phyloP scores from a whole-genome alignment of 2,797 vertebrate genomes.

The Scomberomorus guttatus region DNA sequence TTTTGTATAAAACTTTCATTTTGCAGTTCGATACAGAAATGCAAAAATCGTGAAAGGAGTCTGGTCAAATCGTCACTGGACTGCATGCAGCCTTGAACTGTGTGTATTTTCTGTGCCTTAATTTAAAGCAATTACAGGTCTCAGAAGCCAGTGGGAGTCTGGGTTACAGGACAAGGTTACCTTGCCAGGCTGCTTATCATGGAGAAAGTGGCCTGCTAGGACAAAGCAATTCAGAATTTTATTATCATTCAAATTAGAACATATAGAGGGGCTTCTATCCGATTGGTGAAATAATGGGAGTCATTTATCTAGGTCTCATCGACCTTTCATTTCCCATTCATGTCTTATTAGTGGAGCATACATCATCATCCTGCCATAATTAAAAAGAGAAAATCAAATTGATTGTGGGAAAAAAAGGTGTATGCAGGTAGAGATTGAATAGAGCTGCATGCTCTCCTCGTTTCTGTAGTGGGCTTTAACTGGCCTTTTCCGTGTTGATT shows the following conservation, averaged over 20 bases:
- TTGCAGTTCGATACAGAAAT: slow-evolving; percentile 10
- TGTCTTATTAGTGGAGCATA: slow-evolving; percentile 89
- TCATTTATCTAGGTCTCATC: slow-evolving; percentile 89
- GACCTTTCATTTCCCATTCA: slow-evolving; percentile 91
- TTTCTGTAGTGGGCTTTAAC: slow-evolving; percentile 53
- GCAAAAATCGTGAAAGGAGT: slow-evolving; percentile 33
- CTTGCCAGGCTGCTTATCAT: slow-evolving; percentile 88
- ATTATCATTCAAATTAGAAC: slow-evolving; percentile 94
- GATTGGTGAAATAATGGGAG: slow-evolving; percentile 90
- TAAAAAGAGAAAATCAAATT: slow-evolving; percentile 88
- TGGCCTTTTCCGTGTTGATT: slow-evolving; percentile 67
- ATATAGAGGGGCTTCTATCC: slow-evolving; percentile 89
- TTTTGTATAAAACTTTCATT: slow-evolving; percentile 18
- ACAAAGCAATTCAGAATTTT: slow-evolving; percentile 91
- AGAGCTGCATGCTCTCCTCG: slow-evolving; percentile 40
- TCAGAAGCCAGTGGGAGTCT: slow-evolving; percentile 72
- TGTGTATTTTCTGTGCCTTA: slow-evolving; percentile 74
- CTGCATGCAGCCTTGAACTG: slow-evolving; percentile 43
- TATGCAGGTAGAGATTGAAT: slow-evolving; percentile 66
- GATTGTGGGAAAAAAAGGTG: slow-evolving; percentile 76
- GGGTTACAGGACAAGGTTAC: slow-evolving; percentile 89
- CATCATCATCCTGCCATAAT: slow-evolving; percentile 89
- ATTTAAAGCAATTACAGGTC: slow-evolving; percentile 79
- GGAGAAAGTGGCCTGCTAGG: slow-evolving; percentile 84
- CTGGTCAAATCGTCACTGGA: slow-evolving; percentile 55